These are phyloP conservation scores for Buteo buteo DNA, from an alignment of 2,113 vertebrate species.

Conservation along the genomic window DNA sequence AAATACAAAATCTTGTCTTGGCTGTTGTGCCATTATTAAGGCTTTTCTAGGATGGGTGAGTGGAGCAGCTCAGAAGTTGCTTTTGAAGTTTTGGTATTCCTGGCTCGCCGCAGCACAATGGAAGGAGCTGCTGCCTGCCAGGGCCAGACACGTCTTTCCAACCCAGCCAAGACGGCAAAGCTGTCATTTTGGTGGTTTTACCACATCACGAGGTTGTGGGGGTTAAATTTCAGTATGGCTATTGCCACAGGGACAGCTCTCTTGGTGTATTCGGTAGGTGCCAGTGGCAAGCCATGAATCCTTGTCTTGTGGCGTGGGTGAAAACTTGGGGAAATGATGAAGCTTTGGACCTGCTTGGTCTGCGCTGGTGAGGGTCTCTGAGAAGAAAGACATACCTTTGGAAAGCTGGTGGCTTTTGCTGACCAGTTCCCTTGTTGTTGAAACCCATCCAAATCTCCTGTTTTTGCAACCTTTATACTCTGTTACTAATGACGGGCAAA, in stretches of 20 bases:
- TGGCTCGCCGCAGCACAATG: accelerated
- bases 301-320: no score
- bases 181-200: background rate
- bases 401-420: background rate
- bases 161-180: background rate
- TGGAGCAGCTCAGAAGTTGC: background rate
- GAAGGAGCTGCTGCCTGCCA: background rate
- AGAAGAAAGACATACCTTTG: background rate
- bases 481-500: background rate
- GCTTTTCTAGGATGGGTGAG: background rate
- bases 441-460: background rate
- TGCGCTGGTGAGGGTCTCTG: background rate
- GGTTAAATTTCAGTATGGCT: background rate
- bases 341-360: background rate
- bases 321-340: background rate
- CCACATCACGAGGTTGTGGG: accelerated
- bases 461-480: background rate
- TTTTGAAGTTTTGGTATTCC: background rate
- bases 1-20: background rate
- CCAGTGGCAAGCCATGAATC: background rate
- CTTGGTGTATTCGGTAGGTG: background rate
- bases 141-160: background rate
- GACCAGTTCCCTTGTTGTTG: background rate
- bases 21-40: background rate
- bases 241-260: background rate